phyloP scores from a whole-genome alignment of 1,140 invertebrate species.

The Drosophila erecta region DNA sequence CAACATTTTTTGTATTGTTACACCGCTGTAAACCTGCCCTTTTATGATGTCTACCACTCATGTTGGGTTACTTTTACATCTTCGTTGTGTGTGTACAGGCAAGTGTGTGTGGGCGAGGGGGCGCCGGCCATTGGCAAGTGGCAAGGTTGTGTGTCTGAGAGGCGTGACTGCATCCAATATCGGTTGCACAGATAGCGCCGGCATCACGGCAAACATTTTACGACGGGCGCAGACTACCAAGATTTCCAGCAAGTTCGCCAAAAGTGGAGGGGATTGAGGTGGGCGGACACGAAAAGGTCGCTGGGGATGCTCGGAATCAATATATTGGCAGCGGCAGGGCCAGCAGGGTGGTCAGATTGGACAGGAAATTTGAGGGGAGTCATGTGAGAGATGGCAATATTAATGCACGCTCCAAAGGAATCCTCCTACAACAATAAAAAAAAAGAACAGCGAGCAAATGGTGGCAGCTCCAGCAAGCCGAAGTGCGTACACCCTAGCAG shows the following conservation, averaged over 20 bases:
- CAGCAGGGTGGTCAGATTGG: conserved; percentile 25
- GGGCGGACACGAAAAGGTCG: background rate
- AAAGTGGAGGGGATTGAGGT: background rate
- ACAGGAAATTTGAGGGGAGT: conserved; percentile 23
- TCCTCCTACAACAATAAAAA: conserved; percentile 4
- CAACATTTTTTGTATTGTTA: no score
- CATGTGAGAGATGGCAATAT: conserved; percentile 30
- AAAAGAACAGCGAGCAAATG: background rate
- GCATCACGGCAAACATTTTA: conserved; percentile 58
- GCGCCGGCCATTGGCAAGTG: background rate
- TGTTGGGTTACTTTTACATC: background rate
- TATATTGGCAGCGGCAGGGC: conserved; percentile 28
- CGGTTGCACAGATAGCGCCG: conserved; percentile 31
- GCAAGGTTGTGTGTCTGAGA: background rate
- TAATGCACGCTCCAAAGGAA: conserved; percentile 30
- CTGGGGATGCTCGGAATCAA: conserved; percentile 43
- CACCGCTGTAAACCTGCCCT: background rate
- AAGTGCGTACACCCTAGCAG: background rate
- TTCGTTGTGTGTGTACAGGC: background rate
- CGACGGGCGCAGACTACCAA: conserved; percentile 40
- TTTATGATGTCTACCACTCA: background rate
- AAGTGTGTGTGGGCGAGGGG: background rate
- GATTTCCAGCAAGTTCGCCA: conserved; percentile 17
- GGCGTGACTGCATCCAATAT: conserved; percentile 37
- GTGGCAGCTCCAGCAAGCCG: background rate